These are phyloP conservation scores for Trialeurodes vaporariorum DNA, from an alignment of 1,140 invertebrate genomes.

Conservation along the genomic window DNA sequence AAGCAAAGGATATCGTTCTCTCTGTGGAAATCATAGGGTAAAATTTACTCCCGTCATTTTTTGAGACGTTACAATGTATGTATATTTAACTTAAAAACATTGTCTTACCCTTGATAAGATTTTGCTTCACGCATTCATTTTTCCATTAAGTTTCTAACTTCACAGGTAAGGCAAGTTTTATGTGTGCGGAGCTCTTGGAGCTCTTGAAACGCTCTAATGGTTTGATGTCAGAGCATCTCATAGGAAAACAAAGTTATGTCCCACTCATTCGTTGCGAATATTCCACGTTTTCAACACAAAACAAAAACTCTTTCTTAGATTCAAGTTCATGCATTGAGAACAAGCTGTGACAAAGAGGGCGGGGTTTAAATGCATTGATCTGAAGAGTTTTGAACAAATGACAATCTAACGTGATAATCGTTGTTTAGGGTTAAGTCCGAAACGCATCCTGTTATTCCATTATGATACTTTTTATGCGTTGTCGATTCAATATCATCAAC, in stretches of 20 bases:
- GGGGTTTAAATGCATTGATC: neutral
- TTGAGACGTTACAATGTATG: neutral
- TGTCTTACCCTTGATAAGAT: no score
- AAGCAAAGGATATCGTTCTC: neutral
- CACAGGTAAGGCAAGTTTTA: no score
- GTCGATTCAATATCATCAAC: conserved; percentile 53
- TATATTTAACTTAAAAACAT: neutral
- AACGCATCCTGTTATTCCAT: conserved; percentile 65
- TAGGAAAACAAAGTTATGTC: neutral
- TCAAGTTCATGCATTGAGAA: neutral
- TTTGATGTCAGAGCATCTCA: neutral
- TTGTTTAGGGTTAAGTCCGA: conserved; percentile 63
- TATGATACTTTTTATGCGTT: conserved; percentile 52
- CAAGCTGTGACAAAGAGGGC: neutral
- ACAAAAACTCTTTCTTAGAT: no score
- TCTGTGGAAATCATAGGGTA: neutral
- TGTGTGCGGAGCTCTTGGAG: no score
- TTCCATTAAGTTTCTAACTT: no score
- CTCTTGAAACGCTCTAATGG: neutral
- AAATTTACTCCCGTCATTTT: neutral
- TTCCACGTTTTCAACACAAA: no score
- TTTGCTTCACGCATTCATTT: no score
- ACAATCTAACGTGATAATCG: conserved; percentile 54
- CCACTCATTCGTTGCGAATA: no score
- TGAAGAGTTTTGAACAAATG: conserved; percentile 22